A percentile compares a stretch with the other conserved stretches of the same genome.
These are phyloP conservation scores for Quadroppia sp. DNA, from an alignment of 2,888 invertebrate species.

Conservation along the genomic window DNA sequence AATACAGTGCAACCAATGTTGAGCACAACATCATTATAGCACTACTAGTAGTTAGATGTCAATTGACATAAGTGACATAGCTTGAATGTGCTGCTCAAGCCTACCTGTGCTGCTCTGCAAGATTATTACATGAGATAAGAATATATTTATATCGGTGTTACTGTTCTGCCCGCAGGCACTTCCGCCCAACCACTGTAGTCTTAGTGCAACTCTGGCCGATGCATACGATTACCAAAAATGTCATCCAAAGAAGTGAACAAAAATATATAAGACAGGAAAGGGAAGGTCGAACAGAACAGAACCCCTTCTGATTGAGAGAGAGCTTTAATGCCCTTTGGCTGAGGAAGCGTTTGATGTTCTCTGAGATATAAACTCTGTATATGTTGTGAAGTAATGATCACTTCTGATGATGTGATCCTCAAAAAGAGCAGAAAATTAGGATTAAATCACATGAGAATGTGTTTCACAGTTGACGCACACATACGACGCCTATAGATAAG, in stretches of 20 bases:
- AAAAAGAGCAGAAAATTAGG: slow-evolving; percentile 11
- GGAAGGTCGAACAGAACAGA: slow-evolving; percentile 17
- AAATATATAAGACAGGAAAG: slow-evolving; percentile 30
- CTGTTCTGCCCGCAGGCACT: slow-evolving; percentile 28
- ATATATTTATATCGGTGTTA: slow-evolving; percentile 33
- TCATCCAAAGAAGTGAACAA: slow-evolving; percentile 15
- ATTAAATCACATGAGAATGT: slow-evolving; percentile 33
- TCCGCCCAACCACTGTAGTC: slow-evolving; percentile 23
- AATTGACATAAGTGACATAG: slow-evolving; percentile 21
- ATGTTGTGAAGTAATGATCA: neutral
- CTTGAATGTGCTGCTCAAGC: neutral
- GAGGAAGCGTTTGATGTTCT: slow-evolving; percentile 25
- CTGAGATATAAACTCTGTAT: neutral
- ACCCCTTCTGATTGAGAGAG: neutral
- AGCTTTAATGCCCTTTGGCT: slow-evolving; percentile 31
- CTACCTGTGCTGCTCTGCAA: neutral
- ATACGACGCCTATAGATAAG: neutral
- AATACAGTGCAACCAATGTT: neutral
- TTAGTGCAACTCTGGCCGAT: slow-evolving; percentile 16
- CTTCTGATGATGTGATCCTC: neutral
- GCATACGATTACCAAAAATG: slow-evolving; percentile 30
- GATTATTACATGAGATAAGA: slow-evolving; percentile 25
- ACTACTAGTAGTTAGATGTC: slow-evolving; percentile 13
- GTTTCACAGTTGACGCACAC: slow-evolving; percentile 20
- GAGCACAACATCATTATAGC: slow-evolving; percentile 1